A percentile compares a stretch with the other conserved stretches of the same genome.
Evolutionary conservation across 2,797 vertebrate genomes (phyloP).

Genomic region (Pelobates cultripes): DNA sequence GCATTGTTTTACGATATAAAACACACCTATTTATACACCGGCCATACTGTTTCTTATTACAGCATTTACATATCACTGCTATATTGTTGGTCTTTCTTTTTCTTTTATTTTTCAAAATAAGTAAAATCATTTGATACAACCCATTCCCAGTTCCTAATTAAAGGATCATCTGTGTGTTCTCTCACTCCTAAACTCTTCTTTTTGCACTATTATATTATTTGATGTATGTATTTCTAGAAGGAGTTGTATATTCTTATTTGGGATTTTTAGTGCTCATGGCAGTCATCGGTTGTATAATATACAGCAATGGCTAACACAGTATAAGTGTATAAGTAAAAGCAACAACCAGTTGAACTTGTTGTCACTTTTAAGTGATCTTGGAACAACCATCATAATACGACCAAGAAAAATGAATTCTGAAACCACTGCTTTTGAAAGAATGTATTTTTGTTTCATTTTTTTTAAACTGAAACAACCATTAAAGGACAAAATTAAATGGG

Average conservation of each 20-base stretch:
- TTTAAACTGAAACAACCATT: constrained; percentile 25
- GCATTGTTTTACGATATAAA: neutral
- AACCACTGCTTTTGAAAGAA: constrained; percentile 16
- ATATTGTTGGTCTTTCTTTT: neutral
- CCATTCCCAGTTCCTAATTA: neutral
- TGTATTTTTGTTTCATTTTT: constrained; percentile 29
- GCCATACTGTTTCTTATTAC: neutral
- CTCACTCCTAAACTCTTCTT: neutral
- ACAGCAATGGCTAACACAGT: neutral
- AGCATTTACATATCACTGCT: neutral
- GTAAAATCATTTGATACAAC: neutral
- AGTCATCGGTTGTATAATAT: constrained; percentile 7
- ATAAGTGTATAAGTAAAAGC: constrained; percentile 4
- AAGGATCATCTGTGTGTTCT: neutral
- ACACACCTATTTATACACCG: neutral
- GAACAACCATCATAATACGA: neutral
- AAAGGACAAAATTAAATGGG: constrained; percentile 24
- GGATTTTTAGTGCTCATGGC: constrained; percentile 7
- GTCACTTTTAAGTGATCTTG: constrained; percentile 2
- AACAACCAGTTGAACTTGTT: neutral
- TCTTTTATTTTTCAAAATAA: neutral
- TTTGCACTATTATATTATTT: constrained; percentile 36
- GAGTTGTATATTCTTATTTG: constrained; percentile 3
- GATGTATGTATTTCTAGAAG: constrained; percentile 17
- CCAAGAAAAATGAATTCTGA: neutral